Conservation (phyloP, 2,113 vertebrate genomes). For the Otocyon megalotis region DNA sequence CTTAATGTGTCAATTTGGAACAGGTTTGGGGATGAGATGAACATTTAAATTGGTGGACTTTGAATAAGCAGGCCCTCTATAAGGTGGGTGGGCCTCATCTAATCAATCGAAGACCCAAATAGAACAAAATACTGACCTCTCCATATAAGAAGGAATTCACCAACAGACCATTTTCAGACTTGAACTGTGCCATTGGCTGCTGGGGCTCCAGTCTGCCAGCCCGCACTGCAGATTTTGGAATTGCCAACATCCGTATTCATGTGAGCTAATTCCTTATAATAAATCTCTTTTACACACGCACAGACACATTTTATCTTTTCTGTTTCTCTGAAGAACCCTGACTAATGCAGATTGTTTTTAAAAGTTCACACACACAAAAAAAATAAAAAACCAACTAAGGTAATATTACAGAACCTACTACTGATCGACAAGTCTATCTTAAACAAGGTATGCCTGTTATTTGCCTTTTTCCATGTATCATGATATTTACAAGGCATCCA, state of each 20-base stretch:
- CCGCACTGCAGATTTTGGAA: not conserved
- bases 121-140: not conserved
- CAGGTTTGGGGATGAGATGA: not conserved
- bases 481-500: not conserved
- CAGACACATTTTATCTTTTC: not conserved
- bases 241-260: not conserved
- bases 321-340: not conserved
- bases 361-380: not conserved
- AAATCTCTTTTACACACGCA: not conserved
- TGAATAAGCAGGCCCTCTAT: not conserved
- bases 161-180: not conserved
- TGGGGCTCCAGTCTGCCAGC: not conserved
- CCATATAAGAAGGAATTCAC: not conserved
- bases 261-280: not conserved
- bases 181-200: not conserved
- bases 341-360: not conserved
- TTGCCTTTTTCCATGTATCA: not conserved
- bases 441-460: not conserved
- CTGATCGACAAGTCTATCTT: not conserved
- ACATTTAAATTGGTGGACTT: not conserved
- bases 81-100: not conserved
- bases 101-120: not conserved
- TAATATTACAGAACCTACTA: not conserved
- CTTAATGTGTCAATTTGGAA: not conserved
- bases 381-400: not conserved